Evolutionary conservation across 1,140 invertebrate genomes (phyloP).

Genomic region (Magallana angulata): DNA sequence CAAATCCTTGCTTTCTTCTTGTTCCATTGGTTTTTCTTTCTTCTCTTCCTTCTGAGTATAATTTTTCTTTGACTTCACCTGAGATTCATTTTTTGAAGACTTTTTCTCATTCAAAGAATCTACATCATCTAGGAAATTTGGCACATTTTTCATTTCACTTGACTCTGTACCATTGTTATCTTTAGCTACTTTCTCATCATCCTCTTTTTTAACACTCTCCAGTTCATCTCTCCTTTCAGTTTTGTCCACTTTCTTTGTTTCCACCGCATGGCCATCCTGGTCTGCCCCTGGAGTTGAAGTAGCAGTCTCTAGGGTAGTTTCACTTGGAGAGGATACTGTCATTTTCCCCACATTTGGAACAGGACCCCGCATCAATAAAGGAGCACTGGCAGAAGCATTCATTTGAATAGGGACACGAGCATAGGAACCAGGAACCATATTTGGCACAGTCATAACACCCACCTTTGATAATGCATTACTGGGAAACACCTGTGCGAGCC

Average conservation of each 20-base stretch:
- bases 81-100: background rate
- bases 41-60: background rate
- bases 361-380: constrained; percentile 7
- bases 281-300: background rate
- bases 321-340: constrained; percentile 29
- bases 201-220: background rate
- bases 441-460: constrained; percentile 17
- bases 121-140: constrained; percentile 24
- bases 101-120: constrained; percentile 42
- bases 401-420: constrained; percentile 5
- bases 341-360: constrained; percentile 51
- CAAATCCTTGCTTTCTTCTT: background rate
- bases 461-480: constrained; percentile 28
- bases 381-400: constrained; percentile 18
- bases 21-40: constrained; percentile 19
- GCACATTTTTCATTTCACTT: constrained; percentile 39
- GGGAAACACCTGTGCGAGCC: background rate
- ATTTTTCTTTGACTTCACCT: background rate
- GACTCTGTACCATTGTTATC: background rate
- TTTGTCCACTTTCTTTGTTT: background rate
- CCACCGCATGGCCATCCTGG: background rate
- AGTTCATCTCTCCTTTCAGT: background rate
- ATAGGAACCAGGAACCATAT: background rate
- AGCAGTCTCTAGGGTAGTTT: background rate
- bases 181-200: background rate